A percentile compares a stretch with the other conserved stretches of the same genome.
Evolutionary conservation across 2,113 vertebrate genomes (phyloP).

Genomic region (Scartelaos histophorus): DNA sequence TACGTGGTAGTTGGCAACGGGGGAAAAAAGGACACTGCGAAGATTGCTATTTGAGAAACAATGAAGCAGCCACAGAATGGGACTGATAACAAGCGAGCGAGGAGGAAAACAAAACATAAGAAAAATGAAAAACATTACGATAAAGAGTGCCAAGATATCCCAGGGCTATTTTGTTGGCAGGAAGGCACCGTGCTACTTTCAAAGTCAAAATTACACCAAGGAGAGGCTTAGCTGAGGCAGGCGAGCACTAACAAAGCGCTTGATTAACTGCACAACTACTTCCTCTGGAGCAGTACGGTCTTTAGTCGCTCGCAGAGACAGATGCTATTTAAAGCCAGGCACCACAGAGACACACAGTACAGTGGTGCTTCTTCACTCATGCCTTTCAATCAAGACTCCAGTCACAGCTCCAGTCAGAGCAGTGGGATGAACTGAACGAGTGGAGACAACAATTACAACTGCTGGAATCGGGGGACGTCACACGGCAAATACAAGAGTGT

Average conservation of each 20-base stretch:
- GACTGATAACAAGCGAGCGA: slow-evolving; percentile 27
- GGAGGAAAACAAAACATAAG: slow-evolving; percentile 10
- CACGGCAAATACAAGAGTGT: neutral
- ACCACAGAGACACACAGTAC: neutral
- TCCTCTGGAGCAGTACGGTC: slow-evolving; percentile 22
- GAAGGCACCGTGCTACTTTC: slow-evolving; percentile 56
- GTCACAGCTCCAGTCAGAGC: neutral
- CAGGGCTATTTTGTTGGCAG: slow-evolving; percentile 64
- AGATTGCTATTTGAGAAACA: slow-evolving; percentile 28
- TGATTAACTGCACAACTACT: slow-evolving; percentile 38
- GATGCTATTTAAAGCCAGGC: slow-evolving; percentile 5
- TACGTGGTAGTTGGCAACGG: slow-evolving; percentile 15
- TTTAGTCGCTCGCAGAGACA: slow-evolving; percentile 28
- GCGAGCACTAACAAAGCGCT: slow-evolving; percentile 35
- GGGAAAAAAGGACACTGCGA: slow-evolving; percentile 20
- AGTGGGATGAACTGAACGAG: neutral
- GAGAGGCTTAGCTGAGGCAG: slow-evolving; percentile 50
- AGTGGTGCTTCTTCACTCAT: neutral
- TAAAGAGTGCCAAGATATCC: slow-evolving; percentile 53
- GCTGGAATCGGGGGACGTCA: neutral
- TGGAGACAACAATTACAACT: neutral
- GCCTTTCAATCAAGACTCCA: slow-evolving; percentile 1
- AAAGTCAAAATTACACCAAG: slow-evolving; percentile 66
- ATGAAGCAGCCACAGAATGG: slow-evolving; percentile 35
- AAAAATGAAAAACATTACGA: slow-evolving; percentile 37